Conservation (phyloP, 1,140 invertebrate genomes). For the Drosophila lacteicornis region DNA sequence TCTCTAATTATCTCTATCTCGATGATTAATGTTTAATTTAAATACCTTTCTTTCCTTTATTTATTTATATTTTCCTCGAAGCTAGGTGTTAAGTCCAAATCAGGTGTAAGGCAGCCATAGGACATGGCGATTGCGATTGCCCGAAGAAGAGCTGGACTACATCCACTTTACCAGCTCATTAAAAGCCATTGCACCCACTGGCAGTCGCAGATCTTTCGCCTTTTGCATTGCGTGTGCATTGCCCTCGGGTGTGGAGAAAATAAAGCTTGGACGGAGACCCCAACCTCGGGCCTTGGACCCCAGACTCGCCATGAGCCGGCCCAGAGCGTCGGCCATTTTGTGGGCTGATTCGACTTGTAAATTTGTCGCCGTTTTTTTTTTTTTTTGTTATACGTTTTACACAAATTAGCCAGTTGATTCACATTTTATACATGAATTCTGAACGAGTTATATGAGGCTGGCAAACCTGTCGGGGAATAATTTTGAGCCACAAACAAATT, state of each 20-base stretch:
- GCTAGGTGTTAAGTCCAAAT: constrained; percentile 28
- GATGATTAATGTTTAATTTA: neutral
- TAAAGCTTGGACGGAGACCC: constrained; percentile 37
- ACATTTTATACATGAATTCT: constrained; percentile 72
- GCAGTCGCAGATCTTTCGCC: constrained; percentile 14
- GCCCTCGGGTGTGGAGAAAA: constrained; percentile 34
- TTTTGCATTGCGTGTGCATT: constrained; percentile 69
- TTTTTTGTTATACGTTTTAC: neutral
- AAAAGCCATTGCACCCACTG: constrained; percentile 76
- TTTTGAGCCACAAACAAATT: constrained; percentile 51
- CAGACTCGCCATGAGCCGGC: constrained; percentile 18
- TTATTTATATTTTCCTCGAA: neutral
- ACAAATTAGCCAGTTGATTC: constrained; percentile 66
- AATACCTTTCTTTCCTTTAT: neutral
- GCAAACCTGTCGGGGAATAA: constrained; percentile 67
- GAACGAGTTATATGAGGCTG: constrained; percentile 65
- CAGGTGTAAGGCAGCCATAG: constrained; percentile 33
- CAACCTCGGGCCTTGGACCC: neutral
- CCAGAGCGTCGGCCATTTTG: constrained; percentile 69
- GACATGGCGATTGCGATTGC: constrained; percentile 34
- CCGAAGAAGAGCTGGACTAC: constrained; percentile 18
- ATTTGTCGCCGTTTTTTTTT: constrained; percentile 61
- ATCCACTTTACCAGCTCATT: constrained; percentile 73
- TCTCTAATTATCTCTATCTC: fast-evolving
- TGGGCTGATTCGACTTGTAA: constrained; percentile 69